Evolutionary conservation across 2,797 vertebrate species (phyloP).

Genomic region (Onychomys leucogaster): DNA sequence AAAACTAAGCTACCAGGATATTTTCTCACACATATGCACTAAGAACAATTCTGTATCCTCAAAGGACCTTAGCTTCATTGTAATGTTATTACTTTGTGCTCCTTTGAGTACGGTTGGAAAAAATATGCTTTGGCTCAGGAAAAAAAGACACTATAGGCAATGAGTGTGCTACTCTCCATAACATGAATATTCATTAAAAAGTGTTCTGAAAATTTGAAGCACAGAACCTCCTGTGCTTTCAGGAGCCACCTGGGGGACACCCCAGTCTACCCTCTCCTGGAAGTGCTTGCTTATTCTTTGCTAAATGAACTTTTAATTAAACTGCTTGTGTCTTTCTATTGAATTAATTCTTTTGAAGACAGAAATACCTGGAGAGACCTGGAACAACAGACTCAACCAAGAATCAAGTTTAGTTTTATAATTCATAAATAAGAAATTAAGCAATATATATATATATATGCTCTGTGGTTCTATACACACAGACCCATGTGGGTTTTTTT

Average conservation of each 20-base stretch:
- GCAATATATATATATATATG: neutral
- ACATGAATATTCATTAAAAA: neutral
- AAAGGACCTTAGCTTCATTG: neutral
- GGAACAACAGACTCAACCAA: neutral
- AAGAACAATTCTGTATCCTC: neutral
- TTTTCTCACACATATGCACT: neutral
- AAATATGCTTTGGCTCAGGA: neutral
- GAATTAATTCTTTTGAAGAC: neutral
- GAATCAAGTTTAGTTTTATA: neutral
- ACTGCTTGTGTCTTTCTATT: neutral
- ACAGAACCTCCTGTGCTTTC: neutral
- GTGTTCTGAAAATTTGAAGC: neutral
- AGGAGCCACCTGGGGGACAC: neutral
- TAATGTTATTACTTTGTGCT: neutral
- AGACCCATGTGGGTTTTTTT: too few species aligned
- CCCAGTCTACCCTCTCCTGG: too few species aligned
- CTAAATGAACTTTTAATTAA: neutral
- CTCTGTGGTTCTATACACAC: neutral
- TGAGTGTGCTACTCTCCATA: neutral
- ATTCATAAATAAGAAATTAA: neutral
- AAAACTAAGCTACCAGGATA: neutral
- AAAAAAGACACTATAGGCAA: neutral
- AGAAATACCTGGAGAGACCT: neutral
- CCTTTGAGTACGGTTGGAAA: neutral
- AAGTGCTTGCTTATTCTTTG: neutral